Conservation (phyloP, 92 coral and sea anemone genomes). For the Porites rus region DNA sequence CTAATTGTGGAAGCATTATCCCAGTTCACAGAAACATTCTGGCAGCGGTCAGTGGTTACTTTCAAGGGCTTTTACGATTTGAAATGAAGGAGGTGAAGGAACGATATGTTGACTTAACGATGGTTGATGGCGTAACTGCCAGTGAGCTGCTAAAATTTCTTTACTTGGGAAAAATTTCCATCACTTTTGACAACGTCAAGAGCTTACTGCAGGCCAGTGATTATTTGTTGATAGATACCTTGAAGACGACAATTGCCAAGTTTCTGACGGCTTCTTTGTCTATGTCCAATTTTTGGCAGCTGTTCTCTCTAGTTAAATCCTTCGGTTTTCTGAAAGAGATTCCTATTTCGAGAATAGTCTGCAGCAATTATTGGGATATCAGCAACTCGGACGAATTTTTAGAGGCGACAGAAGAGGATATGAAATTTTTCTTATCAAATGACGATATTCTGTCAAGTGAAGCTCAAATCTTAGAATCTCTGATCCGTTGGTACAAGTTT, state of each 20-base stretch:
- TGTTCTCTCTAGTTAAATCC: constrained; percentile 56
- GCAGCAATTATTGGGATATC: constrained; percentile 44
- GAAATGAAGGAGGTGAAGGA: constrained; percentile 65
- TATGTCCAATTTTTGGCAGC: constrained; percentile 49
- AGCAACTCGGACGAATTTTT: constrained; percentile 52
- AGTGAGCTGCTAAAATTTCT: constrained; percentile 53
- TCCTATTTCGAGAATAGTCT: constrained; percentile 45
- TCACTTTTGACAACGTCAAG: constrained; percentile 48
- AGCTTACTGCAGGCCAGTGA: constrained; percentile 61
- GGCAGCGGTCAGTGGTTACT: constrained; percentile 67
- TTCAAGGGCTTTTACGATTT: constrained; percentile 63
- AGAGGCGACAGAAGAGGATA: constrained; percentile 51
- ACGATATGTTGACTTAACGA: constrained; percentile 57
- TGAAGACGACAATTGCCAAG: constrained; percentile 54
- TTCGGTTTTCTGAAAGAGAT: constrained; percentile 51
- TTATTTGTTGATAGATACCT: constrained; percentile 52
- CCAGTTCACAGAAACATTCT: constrained; percentile 63
- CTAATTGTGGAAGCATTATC: constrained; percentile 38
- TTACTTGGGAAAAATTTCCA: constrained; percentile 53
- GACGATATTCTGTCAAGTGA: constrained; percentile 74
- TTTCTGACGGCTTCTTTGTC: constrained; percentile 45
- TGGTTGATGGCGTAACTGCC: constrained; percentile 46
- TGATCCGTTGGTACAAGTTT: constrained; percentile 66
- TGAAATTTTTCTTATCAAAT: constrained; percentile 55
- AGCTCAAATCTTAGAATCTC: constrained; percentile 61